phyloP scores from a whole-genome alignment of 1,140 invertebrate species.

The Paraescarpia echinospica region DNA sequence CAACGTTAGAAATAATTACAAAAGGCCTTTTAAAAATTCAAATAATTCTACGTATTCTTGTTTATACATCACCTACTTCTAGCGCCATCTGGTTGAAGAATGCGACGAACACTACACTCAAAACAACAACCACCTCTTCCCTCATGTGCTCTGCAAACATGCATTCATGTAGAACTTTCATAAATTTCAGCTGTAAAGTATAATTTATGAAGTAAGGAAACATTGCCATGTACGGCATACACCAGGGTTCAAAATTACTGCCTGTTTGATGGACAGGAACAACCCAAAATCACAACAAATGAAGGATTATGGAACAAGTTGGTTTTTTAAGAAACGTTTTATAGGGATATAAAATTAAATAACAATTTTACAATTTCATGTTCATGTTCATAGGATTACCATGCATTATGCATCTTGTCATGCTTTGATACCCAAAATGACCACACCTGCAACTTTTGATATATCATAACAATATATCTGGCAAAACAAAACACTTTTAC shows the following conservation, averaged over 20 bases:
- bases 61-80: constrained; percentile 36
- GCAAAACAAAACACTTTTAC: not conserved
- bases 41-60: too few relatives aligned
- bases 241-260: not conserved
- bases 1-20: too few relatives aligned
- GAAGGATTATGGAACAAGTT: not conserved
- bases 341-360: not conserved
- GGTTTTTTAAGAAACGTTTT: not conserved
- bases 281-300: too few relatives aligned
- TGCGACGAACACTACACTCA: constrained; percentile 43
- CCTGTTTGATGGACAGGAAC: not conserved
- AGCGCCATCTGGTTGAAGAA: constrained; percentile 47
- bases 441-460: not conserved
- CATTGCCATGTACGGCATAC: not conserved
- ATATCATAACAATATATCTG: not conserved
- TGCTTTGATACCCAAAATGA: not conserved
- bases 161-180: not conserved
- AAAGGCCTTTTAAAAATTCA: too few relatives aligned
- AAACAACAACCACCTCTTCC: constrained; percentile 44
- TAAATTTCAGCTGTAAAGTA: not conserved
- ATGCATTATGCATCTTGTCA: not conserved
- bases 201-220: too few relatives aligned
- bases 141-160: constrained; percentile 41
- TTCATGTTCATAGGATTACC: too few relatives aligned
- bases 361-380: too few relatives aligned